Percentiles rank a stretch among this genome's conserved stretches.
phyloP scores from a whole-genome alignment of 2,888 invertebrate species.

The Drymonia ruficornis region DNA sequence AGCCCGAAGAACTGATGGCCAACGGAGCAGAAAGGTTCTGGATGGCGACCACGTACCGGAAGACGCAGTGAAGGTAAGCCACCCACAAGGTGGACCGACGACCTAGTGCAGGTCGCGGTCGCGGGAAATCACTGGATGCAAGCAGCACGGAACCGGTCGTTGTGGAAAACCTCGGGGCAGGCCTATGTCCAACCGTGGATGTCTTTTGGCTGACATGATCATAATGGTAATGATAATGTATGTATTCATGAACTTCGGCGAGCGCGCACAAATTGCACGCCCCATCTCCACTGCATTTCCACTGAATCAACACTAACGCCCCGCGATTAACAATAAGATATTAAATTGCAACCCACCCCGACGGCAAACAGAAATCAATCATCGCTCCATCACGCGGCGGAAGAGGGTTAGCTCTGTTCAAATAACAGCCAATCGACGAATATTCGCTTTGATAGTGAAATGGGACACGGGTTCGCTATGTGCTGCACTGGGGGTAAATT shows the following conservation, averaged over 20 bases:
- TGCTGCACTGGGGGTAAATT: constrained; percentile 9
- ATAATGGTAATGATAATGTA: too few relatives aligned
- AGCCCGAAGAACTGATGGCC: too few relatives aligned
- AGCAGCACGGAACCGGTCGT: too few relatives aligned
- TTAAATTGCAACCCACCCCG: constrained; percentile 65
- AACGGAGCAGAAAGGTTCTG: too few relatives aligned
- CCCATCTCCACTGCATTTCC: constrained; percentile 26
- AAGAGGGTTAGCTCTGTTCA: constrained; percentile 79
- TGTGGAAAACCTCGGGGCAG: too few relatives aligned
- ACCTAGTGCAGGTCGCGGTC: too few relatives aligned
- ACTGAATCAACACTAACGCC: constrained; percentile 57
- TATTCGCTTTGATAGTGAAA: constrained; percentile 54
- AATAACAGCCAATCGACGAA: constrained; percentile 65
- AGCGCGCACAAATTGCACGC: constrained; percentile 8
- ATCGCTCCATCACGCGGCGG: constrained; percentile 70
- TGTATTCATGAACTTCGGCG: background rate
- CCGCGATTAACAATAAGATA: constrained; percentile 81
- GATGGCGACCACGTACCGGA: too few relatives aligned
- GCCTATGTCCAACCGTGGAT: too few relatives aligned
- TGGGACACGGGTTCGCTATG: constrained; percentile 34
- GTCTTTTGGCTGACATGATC: too few relatives aligned
- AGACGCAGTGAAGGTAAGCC: too few relatives aligned
- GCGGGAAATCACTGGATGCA: too few relatives aligned
- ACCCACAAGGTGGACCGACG: too few relatives aligned
- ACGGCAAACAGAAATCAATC: constrained; percentile 83